Evolutionary conservation across 2,797 vertebrate species (phyloP).

Genomic region (Cheirogaleus major): DNA sequence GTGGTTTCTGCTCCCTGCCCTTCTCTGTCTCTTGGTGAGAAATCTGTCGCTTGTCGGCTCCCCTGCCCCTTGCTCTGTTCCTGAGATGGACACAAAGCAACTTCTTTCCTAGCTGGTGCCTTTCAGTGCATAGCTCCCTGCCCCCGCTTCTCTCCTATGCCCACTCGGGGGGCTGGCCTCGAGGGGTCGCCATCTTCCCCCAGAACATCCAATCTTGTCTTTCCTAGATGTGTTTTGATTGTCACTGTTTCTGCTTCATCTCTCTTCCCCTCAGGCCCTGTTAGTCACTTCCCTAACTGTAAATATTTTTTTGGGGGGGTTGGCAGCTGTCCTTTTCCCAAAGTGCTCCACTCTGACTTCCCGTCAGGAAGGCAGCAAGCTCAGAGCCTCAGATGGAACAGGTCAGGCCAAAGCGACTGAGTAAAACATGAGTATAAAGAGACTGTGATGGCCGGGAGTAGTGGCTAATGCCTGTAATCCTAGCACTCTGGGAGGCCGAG

Average conservation of each 20-base stretch:
- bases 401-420: neutral
- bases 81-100: neutral
- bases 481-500: too few relatives aligned
- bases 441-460: neutral
- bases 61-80: neutral
- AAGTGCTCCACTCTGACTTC: neutral
- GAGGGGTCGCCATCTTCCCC: neutral
- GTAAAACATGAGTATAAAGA: neutral
- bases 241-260: neutral
- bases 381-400: neutral
- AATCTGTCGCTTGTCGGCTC: neutral
- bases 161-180: neutral
- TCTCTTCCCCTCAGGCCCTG: neutral
- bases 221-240: neutral
- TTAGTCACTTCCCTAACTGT: conserved; percentile 27
- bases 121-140: neutral
- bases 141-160: neutral
- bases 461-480: too few relatives aligned
- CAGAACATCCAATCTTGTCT: neutral
- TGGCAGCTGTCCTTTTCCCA: neutral
- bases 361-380: neutral
- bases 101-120: neutral
- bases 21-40: neutral
- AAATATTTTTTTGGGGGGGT: neutral
- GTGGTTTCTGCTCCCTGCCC: neutral